Evolutionary conservation across 92 coral and sea anemone species (phyloP).

Genomic region (Galaxea fascicularis): DNA sequence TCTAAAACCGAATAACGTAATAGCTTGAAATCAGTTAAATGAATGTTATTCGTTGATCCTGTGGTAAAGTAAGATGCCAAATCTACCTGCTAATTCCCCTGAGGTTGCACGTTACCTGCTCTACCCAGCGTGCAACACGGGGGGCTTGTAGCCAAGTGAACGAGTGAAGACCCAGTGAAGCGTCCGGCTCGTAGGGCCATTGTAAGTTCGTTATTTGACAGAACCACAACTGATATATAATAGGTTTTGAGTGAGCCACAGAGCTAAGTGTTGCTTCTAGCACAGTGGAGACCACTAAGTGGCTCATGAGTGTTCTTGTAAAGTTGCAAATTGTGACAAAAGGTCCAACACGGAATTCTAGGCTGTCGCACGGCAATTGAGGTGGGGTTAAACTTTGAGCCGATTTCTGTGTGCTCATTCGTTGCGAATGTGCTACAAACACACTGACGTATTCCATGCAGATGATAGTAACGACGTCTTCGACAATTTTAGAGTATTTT

Average conservation of each 20-base stretch:
- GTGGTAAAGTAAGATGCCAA: not conserved
- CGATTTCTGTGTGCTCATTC: no score
- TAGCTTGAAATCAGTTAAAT: not conserved
- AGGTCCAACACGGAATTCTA: not conserved
- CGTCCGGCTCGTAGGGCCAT: not conserved
- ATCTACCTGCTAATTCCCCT: not conserved
- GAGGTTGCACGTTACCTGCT: slow-evolving; percentile 32
- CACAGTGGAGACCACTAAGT: not conserved
- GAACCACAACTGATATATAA: not conserved
- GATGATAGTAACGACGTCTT: no score
- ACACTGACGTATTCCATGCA: no score
- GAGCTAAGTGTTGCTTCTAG: not conserved
- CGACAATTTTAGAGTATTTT: no score
- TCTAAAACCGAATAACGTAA: not conserved
- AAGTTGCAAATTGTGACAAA: no score
- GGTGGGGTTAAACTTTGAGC: no score
- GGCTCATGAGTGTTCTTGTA: not conserved
- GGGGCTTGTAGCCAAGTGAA: not conserved
- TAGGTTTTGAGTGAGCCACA: slow-evolving; percentile 20
- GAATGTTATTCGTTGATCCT: not conserved
- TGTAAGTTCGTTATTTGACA: not conserved
- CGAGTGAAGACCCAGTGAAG: not conserved
- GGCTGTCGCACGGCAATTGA: no score
- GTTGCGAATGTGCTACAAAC: no score
- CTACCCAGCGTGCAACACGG: not conserved